A percentile compares a stretch with the other conserved stretches of the same genome.
phyloP scores from a whole-genome alignment of 2,797 vertebrate genomes.

The Pseudopleuronectes americanus region DNA sequence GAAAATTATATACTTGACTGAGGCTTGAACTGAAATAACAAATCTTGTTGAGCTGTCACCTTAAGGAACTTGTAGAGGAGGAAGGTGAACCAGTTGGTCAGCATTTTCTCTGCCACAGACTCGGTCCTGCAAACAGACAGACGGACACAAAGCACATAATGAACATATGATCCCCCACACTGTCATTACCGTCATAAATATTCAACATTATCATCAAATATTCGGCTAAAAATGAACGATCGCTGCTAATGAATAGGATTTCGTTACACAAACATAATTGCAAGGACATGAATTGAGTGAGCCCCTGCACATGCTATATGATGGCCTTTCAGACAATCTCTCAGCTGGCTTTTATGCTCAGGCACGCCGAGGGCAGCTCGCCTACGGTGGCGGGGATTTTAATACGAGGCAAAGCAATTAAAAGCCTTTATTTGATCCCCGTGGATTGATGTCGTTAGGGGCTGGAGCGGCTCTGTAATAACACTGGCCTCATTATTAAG shows the following conservation, averaged over 20 bases:
- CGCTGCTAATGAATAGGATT: slow-evolving; percentile 69
- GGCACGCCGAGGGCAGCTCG: slow-evolving; percentile 74
- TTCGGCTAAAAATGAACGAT: slow-evolving; percentile 60
- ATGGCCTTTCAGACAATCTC: slow-evolving; percentile 70
- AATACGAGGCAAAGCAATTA: slow-evolving; percentile 84
- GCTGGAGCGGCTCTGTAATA: slow-evolving; percentile 76
- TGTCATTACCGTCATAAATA: slow-evolving; percentile 70
- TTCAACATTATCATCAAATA: slow-evolving; percentile 65
- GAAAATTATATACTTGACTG: not conserved
- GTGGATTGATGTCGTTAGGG: slow-evolving; percentile 81
- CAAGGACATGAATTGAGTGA: slow-evolving; percentile 56
- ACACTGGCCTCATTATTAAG: slow-evolving; percentile 81
- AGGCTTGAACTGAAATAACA: not conserved
- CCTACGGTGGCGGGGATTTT: slow-evolving; percentile 67
- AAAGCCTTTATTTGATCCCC: slow-evolving; percentile 83
- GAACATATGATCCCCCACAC: slow-evolving; percentile 49
- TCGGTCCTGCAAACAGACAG: slow-evolving; percentile 88
- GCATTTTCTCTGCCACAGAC: slow-evolving; percentile 98
- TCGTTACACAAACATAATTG: slow-evolving; percentile 72
- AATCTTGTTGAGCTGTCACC: slow-evolving; percentile 77
- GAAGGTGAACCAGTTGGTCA: slow-evolving; percentile 99
- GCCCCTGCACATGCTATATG: slow-evolving; percentile 46
- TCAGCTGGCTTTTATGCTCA: slow-evolving; percentile 72
- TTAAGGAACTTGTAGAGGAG: slow-evolving; percentile 98
- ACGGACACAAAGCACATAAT: slow-evolving; percentile 51